Conservation (phyloP, 2,113 vertebrate species). For the Archocentrus centrarchus region DNA sequence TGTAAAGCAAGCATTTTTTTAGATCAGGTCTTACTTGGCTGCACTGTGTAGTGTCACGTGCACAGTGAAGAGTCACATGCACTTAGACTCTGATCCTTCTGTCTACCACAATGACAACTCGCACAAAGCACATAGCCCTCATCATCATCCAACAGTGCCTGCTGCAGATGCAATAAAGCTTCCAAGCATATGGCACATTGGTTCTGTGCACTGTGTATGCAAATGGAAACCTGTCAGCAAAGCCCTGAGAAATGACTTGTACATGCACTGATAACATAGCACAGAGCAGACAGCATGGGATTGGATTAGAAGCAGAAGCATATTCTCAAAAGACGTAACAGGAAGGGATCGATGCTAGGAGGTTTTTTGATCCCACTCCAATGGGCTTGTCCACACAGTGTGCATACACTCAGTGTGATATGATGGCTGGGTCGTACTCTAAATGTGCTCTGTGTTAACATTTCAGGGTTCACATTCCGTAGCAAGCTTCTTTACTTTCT, state of each 20-base stretch:
- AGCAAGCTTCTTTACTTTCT: not conserved
- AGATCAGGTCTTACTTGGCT: conserved; percentile 6
- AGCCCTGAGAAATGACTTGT: conserved; percentile 33
- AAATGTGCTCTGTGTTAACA: conserved; percentile 46
- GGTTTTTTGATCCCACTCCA: conserved; percentile 60
- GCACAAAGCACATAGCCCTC: not conserved
- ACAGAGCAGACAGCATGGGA: conserved; percentile 42
- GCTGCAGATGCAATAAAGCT: conserved; percentile 34
- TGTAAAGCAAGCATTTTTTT: conserved; percentile 48
- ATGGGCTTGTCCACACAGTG: conserved; percentile 33
- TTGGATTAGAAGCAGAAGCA: conserved; percentile 46
- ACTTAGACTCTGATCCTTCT: conserved; percentile 22
- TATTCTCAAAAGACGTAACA: conserved; percentile 42
- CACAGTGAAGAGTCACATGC: conserved; percentile 18
- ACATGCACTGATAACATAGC: conserved; percentile 23
- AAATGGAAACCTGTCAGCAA: conserved; percentile 62
- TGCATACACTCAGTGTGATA: conserved; percentile 33
- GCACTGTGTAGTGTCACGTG: conserved; percentile 25
- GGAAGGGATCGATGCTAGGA: conserved; percentile 64
- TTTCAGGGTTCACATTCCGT: conserved; percentile 2
- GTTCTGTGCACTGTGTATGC: conserved; percentile 16
- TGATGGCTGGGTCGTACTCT: conserved; percentile 10
- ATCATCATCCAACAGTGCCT: not conserved
- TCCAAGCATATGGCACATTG: not conserved
- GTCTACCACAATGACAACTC: conserved; percentile 3